Evolutionary conservation across 2,888 invertebrate genomes (phyloP), one percentile per base, ranked within the genome.

Genomic region (Campaea margaritaria): DNA sequence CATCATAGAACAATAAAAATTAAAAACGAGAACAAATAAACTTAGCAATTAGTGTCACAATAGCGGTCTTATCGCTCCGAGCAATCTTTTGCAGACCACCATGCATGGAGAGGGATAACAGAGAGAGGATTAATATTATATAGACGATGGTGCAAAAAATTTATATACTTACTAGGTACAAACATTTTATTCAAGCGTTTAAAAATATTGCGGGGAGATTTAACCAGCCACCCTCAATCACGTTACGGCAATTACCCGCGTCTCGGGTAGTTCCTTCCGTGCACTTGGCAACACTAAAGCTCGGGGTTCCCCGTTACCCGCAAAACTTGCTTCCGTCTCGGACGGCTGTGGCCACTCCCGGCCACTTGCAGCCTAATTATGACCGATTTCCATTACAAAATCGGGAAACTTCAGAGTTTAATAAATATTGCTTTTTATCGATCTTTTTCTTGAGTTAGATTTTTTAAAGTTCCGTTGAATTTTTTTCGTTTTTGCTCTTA

Each of bases 311-410:
- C 21, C 43, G 48, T 50, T 52, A 15, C 44, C 51, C 51, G 51
- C 50, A 39, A 61, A 61, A 61, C 55, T 61, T 61, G 47, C 43
- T 54, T 64, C 60, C 57, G 28, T 48, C 31, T 31, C 15, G 36
- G 31, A 14, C 16, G 16, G 51, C 21, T 36, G 47, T 47, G 44
- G 41, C 57, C 27, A 51, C 58, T 57, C 42, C 28, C 42, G 57
- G 12, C 58, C 56, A 45, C 56, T 56, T 48, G 12, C 36, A 16
- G 49, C 34, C 46, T 59, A 58, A 62, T 62, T 58, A 62, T 47
- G 27, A 44, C 31, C 42, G 51, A 56, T 61, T 61, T 56, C 50
- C 41, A 54, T 50, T 47, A 21, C 44, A 49, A 57, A 58, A 50
- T 50, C 44, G n/a, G 46, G 42, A 56, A 49, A 44, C 34, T 49